Percentiles rank a stretch among this genome's conserved stretches.
Evolutionary conservation across 2,113 vertebrate species (phyloP).

Genomic region (Myotis davidii): DNA sequence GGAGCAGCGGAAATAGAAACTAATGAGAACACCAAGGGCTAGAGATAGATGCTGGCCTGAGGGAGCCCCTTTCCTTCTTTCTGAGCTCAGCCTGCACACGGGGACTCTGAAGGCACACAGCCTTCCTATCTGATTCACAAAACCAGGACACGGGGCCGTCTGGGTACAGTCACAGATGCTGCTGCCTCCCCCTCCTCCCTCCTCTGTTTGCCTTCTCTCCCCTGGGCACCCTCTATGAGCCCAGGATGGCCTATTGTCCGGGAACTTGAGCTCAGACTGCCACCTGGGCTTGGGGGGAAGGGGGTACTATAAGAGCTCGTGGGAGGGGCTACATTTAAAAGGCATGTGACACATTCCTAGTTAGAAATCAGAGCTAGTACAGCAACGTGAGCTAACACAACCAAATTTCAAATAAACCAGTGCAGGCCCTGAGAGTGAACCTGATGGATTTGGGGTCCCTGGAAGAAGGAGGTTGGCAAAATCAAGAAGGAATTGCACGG

Average conservation of each 20-base stretch:
- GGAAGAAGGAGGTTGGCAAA: not conserved
- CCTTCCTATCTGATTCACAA: not conserved
- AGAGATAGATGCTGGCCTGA: not conserved
- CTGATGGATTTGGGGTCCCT: not conserved
- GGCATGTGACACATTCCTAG: not conserved
- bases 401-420: not conserved
- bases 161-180: fast-evolving
- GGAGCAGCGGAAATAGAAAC: not conserved
- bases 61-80: not conserved
- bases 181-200: not conserved
- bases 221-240: not conserved
- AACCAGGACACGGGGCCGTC: not conserved
- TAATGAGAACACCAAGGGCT: not conserved
- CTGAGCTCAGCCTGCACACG: not conserved
- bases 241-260: not conserved
- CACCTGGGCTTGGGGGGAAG: too few species aligned
- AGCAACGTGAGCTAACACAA: not conserved
- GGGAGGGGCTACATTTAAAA: not conserved
- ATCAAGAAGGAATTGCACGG: not conserved
- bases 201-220: not conserved
- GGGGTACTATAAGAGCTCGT: not conserved
- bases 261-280: not conserved
- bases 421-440: not conserved
- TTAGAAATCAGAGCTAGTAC: not conserved
- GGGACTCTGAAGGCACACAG: not conserved